These are phyloP conservation scores for Listrodromus nycthemerus DNA, from an alignment of 2,888 invertebrate species.

Conservation along the genomic window DNA sequence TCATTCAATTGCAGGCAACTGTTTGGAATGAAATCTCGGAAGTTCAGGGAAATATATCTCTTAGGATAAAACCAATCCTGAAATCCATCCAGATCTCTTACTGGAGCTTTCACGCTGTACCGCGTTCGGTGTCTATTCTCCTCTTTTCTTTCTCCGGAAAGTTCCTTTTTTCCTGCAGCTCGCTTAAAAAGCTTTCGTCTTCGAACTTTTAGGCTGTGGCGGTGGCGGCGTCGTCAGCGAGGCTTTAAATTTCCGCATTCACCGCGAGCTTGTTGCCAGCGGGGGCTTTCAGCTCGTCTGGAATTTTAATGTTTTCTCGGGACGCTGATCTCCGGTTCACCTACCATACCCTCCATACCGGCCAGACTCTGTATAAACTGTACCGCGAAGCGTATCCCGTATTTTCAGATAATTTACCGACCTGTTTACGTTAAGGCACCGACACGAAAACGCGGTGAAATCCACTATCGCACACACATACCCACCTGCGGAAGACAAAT, in stretches of 20 bases:
- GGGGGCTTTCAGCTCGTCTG: slow-evolving; percentile 41
- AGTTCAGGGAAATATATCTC: slow-evolving; percentile 2
- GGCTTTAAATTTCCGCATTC: slow-evolving; percentile 61
- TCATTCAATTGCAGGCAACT: too few species aligned
- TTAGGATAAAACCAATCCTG: slow-evolving; percentile 35
- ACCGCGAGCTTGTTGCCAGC: slow-evolving; percentile 26
- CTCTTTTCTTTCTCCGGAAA: slow-evolving; percentile 26
- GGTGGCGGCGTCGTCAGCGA: slow-evolving; percentile 11
- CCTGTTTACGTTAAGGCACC: slow-evolving; percentile 40
- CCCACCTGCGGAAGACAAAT: slow-evolving; percentile 18
- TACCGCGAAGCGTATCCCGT: slow-evolving; percentile 18
- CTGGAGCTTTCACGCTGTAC: neutral
- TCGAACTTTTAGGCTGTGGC: slow-evolving; percentile 19
- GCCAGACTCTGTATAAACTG: neutral
- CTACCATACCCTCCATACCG: neutral
- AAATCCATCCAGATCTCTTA: slow-evolving; percentile 35
- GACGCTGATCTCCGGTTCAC: slow-evolving; percentile 38
- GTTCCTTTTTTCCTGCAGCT: slow-evolving; percentile 20
- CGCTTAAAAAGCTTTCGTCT: slow-evolving; percentile 45
- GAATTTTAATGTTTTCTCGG: slow-evolving; percentile 62
- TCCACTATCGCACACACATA: neutral
- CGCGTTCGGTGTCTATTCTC: slow-evolving; percentile 13
- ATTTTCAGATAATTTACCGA: slow-evolving; percentile 46
- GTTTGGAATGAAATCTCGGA: neutral
- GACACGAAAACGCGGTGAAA: slow-evolving; percentile 27